phyloP scores from a whole-genome alignment of 2,113 vertebrate genomes.

The Hyla sarda region DNA sequence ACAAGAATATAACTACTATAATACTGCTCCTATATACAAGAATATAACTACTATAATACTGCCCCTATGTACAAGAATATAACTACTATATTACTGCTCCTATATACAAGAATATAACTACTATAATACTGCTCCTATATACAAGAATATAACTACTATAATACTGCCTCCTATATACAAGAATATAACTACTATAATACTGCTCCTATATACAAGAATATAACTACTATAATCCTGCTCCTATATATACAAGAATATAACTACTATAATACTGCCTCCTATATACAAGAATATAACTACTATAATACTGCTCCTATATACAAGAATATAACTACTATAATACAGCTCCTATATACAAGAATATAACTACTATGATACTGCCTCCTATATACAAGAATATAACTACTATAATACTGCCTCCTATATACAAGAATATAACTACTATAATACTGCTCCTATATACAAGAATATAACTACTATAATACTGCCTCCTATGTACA shows the following conservation, averaged over 20 bases:
- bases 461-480: conserved; percentile 15
- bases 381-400: neutral
- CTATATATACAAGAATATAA: neutral
- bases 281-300: neutral
- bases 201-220: conserved; percentile 3
- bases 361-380: conserved; percentile 18
- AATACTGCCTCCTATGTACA: neutral
- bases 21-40: neutral
- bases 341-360: neutral
- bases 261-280: conserved; percentile 2
- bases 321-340: conserved; percentile 8
- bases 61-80: conserved; percentile 6
- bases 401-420: neutral
- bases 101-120: conserved; percentile 1
- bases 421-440: neutral
- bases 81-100: conserved; percentile 8
- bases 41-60: conserved; percentile 18
- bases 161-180: neutral
- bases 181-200: conserved; percentile 20
- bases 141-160: conserved; percentile 5
- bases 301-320: neutral
- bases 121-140: neutral
- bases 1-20: conserved; percentile 13
- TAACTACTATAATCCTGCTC: conserved; percentile 13
- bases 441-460: neutral